Evolutionary conservation across 2,113 vertebrate species (phyloP), one percentile per base, ranked within the genome.

Genomic region (Podarcis raffonei): DNA sequence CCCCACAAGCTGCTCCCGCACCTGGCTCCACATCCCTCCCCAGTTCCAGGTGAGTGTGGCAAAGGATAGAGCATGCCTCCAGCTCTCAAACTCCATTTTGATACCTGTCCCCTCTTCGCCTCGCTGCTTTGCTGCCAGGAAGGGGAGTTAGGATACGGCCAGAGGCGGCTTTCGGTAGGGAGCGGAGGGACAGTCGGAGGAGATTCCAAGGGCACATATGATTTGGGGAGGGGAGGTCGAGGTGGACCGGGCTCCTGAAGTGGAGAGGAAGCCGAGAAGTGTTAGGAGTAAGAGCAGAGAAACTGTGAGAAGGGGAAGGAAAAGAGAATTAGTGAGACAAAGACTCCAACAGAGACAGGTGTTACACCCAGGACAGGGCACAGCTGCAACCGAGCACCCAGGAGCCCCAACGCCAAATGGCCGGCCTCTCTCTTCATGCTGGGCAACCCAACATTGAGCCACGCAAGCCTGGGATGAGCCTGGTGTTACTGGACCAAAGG

Each of bases 221-320:
- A 98, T 97, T 98, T 99, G 93, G 99, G 99, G 91, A 99, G 98
- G 93, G 99, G 99, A 92, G 99, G 99, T 95, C 99, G 97, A 84
- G 98, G 98, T 48, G 99, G 98, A 89, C 98, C 98, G 20, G 97
- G 96, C 91, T 99, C 99, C 99, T 99, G 97, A 93, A 97, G 94
- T 93, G 95, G 95, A 97, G 95, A 93, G 95, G 91, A 95, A 96
- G 95, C 93, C 95, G 53, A 95, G 93, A 84, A 97, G 94, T 80
- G 0, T 85, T 95, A 97, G 95, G 91, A 92, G 18, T 79, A 74
- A 96, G 91, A 94, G 94, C 93, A 90, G 95, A 93, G 90, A 92
- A 85, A 78, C 96, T 96, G 95, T 95, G 93, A 95, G 92, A 95
- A 87, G 71, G 57, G 90, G 93, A 93, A 94, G 96, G 96, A 96